These are phyloP conservation scores for Cataglyphis albicans DNA, from an alignment of 2,888 invertebrate genomes.

Conservation along the genomic window DNA sequence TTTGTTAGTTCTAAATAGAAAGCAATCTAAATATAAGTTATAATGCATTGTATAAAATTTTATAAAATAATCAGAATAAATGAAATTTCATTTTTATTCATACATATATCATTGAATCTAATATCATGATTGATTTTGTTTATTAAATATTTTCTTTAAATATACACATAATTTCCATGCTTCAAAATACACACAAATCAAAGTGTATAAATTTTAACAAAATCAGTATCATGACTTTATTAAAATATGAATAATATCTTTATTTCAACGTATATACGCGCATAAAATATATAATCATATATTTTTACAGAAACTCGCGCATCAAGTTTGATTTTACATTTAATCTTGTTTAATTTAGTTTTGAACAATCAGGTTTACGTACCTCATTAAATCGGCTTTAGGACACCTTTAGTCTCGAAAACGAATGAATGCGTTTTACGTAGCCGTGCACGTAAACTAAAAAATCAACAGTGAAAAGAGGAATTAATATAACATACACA, in stretches of 20 bases:
- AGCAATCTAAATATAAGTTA: neutral
- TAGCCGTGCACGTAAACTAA: neutral
- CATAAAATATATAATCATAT: neutral
- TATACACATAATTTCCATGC: neutral
- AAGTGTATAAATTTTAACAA: neutral
- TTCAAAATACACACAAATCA: slow-evolving; percentile 3
- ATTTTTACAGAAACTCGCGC: neutral
- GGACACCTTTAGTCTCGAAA: neutral
- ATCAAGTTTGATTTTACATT: neutral
- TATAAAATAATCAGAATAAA: neutral
- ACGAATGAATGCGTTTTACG: neutral
- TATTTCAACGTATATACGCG: neutral
- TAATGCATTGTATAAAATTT: neutral
- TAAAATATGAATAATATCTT: neutral
- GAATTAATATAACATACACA: neutral
- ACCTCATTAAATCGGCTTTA: slow-evolving; percentile 8
- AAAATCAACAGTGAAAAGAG: neutral
- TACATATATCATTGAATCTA: neutral
- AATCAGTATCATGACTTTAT: neutral
- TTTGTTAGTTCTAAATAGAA: neutral
- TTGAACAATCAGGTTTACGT: slow-evolving; percentile 1
- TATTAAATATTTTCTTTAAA: neutral
- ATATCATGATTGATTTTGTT: neutral
- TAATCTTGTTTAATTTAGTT: neutral
- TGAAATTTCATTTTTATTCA: neutral